phyloP scores from a whole-genome alignment of 1,140 invertebrate species.

The Heliconius melpomene region DNA sequence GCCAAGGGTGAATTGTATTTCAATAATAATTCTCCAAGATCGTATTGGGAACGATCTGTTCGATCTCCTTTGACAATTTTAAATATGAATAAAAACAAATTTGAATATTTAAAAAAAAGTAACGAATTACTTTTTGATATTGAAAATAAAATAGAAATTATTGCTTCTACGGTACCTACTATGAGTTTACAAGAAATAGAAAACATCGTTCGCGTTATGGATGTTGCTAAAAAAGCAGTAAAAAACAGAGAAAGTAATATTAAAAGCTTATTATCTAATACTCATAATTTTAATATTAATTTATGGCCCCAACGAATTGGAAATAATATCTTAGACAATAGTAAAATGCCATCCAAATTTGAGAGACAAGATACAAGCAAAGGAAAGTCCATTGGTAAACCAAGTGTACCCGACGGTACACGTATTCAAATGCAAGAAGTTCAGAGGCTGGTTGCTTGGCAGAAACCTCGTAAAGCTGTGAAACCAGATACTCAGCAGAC shows the following conservation, averaged over 20 bases:
- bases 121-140: slow-evolving; percentile 64
- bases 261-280: slow-evolving; percentile 33
- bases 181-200: slow-evolving; percentile 65
- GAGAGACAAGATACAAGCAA: background rate
- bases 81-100: slow-evolving; percentile 43
- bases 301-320: slow-evolving; percentile 45
- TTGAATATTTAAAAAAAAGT: slow-evolving; percentile 50
- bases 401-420: background rate
- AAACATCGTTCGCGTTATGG: slow-evolving; percentile 62
- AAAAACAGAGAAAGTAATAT: slow-evolving; percentile 25
- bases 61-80: slow-evolving; percentile 56
- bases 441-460: background rate
- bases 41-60: slow-evolving; percentile 70
- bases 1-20: slow-evolving; percentile 45
- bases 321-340: background rate
- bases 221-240: slow-evolving; percentile 44
- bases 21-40: slow-evolving; percentile 54
- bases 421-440: background rate
- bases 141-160: slow-evolving; percentile 60
- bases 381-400: background rate
- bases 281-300: slow-evolving; percentile 55
- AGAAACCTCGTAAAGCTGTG: background rate
- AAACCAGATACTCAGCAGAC: background rate
- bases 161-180: slow-evolving; percentile 45
- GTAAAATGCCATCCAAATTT: background rate